Base-by-base conservation (phyloP, 2,797 vertebrate species). In the Danio jaintianensis region DNA sequence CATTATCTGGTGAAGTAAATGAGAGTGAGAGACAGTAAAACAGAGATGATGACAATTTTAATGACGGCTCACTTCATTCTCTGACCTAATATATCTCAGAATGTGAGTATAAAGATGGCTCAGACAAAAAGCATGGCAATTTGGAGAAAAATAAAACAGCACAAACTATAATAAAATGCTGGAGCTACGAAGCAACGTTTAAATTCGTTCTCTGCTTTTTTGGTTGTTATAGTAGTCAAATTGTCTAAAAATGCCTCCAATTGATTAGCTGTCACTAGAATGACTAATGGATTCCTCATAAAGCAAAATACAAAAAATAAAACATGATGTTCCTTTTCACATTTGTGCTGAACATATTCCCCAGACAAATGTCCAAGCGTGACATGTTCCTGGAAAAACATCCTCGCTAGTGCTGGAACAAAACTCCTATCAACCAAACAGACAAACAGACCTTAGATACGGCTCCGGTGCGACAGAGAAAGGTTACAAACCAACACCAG, bases 31-130 rank as follows among this genome's bases (percentile, higher is more conserved):
- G 42, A 48, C 40, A 43, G 36, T 15, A 16, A 38, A 47, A 58
- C 36, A 36, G 56, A 79, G 47, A 53, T 45, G 47, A 66, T 56
- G 69, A 66, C 59, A 64, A 56, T 80, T 56, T 22, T 72, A 80
- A 80, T 63, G 68, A 52, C 18, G 73, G 53, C 42, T n/a, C 78
- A 56, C 78, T 71, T 64, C 56, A 13, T 71, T 22, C 47, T 62
- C 67, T 64, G 10, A 40, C 40, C 12, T 64, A 70, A 18, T 56
- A 56, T 56, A 73, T 80, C n/a, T 64, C 68, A 63, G 22, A 55
- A 56, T 6, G n/a, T 16, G 69, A 66, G 38, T 72, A 40, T 61
- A 73, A 64, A 52, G 12, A 55, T 47, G 40, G 11, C 40, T 48
- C 7, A 1, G 4, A 59, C 48, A 47, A 72, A 59, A 64, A 55